These are phyloP conservation scores for Scelioninae gen. 2 DNA, from an alignment of 2,888 invertebrate genomes.

Conservation along the genomic window DNA sequence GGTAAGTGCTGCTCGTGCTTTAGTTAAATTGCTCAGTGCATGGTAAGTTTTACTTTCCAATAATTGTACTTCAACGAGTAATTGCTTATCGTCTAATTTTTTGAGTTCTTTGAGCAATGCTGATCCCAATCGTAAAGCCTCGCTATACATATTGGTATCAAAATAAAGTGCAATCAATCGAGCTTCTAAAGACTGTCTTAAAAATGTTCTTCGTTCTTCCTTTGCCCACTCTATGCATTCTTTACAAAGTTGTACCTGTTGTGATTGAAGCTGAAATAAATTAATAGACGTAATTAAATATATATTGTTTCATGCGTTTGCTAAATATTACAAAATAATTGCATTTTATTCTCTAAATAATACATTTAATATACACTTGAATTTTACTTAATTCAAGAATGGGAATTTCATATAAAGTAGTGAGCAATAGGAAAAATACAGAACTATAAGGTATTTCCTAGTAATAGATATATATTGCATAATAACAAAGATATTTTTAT, in stretches of 20 bases:
- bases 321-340: too few species aligned
- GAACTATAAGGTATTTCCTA: too few species aligned
- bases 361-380: too few species aligned
- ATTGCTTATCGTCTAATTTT: conserved; percentile 98
- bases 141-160: conserved; percentile 92
- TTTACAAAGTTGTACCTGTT: conserved; percentile 87
- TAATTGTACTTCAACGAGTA: conserved; percentile 97
- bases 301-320: too few species aligned
- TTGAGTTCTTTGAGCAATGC: conserved; percentile 95
- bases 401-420: too few species aligned
- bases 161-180: conserved; percentile 95
- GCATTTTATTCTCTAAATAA: too few species aligned
- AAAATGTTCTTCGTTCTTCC: conserved; percentile 96
- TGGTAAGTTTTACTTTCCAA: conserved; percentile 99
- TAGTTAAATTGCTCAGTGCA: conserved; percentile 96
- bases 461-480: too few species aligned
- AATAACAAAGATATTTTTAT: too few species aligned
- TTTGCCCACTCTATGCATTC: conserved; percentile 99
- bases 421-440: too few species aligned
- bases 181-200: conserved; percentile 96
- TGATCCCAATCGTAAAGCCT: conserved; percentile 89
- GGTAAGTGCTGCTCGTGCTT: conserved; percentile 96
- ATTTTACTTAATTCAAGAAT: too few species aligned
- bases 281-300: too few species aligned
- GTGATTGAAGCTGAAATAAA: conserved; percentile 36